Base-by-base conservation (phyloP, 1,140 invertebrate species). In the Medauroidea extradentata region DNA sequence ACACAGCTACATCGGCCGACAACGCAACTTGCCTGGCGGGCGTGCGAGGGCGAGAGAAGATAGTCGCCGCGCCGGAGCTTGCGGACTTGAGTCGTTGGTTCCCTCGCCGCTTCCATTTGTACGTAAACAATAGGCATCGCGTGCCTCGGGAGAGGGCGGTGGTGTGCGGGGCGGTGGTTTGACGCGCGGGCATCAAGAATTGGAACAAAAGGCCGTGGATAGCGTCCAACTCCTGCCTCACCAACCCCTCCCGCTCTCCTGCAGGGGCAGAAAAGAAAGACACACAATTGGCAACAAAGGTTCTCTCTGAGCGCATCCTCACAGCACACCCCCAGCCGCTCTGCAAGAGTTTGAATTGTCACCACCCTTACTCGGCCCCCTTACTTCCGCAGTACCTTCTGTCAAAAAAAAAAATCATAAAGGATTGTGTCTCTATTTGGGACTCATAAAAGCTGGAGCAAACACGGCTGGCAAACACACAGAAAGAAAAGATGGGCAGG, bases 401-500 rank as follows among this genome's bases (percentile, higher is more conserved):
- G 49, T 61, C 52, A 62, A 59, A 34, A 34, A 34, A 34, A 34
- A 62, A 62, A 62, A 62, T 60, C 56, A 62, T 62, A 59, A 62
- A 62, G 50, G 57, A 62, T 62, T 61, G 52, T 61, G 53, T 63
- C 62, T 63, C 62, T 53, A 61, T 57, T 61, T 61, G 60, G 60
- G 63, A 62, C 41, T 48, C 61, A 62, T 62, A 63, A 54, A 60
- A 53, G 56, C 38, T 44, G 63, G 57, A 62, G 44, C 50, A 63
- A 60, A 63, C 54, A 62, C 53, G 54, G 55, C 23, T 48, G 46
- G 46, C 21, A 43, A 25, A 60, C 24, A 48, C 19, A 50, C 9
- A 18, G n/a, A 25, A 9, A 60, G 29, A 41, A 48, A 16, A 44
- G 19, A 54, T 21, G 46, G 39, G 42, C 21, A 53, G 49, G 41